Percentiles rank a stretch among this genome's conserved stretches.
Conservation (phyloP, 2,888 invertebrate genomes). For the Isotomurus palustris region DNA sequence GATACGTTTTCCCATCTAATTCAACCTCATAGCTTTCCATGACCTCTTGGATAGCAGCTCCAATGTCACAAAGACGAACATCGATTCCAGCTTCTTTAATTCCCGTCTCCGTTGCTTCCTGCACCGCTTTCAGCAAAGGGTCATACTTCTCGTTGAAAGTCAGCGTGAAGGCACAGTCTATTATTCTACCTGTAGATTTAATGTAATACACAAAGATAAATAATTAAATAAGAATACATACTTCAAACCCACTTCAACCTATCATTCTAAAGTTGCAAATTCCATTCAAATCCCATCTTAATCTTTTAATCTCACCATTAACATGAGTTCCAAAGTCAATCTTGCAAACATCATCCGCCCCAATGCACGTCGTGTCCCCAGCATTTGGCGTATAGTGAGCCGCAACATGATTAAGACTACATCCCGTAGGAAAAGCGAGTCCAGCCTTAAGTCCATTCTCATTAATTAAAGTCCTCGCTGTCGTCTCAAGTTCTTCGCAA, state of each 20-base stretch:
- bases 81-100: conserved; percentile 91
- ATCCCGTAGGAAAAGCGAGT: conserved; percentile 93
- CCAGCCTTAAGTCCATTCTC: conserved; percentile 91
- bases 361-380: conserved; percentile 89
- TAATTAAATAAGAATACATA: not conserved
- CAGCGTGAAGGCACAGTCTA: conserved; percentile 97
- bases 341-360: conserved; percentile 96
- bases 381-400: conserved; percentile 99
- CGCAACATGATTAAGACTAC: conserved; percentile 84
- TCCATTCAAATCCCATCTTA: not conserved
- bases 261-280: too few relatives aligned
- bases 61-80: conserved; percentile 90
- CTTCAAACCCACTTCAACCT: too few relatives aligned
- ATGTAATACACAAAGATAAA: not conserved
- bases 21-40: conserved; percentile 99
- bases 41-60: conserved; percentile 73
- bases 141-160: conserved; percentile 96
- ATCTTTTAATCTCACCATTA: conserved; percentile 61
- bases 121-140: conserved; percentile 85
- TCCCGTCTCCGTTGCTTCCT: conserved; percentile 97
- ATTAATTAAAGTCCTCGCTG: conserved; percentile 82
- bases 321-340: conserved; percentile 98
- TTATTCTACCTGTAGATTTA: conserved; percentile 64
- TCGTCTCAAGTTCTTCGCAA: conserved; percentile 91
- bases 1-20: conserved; percentile 91